Conservation (phyloP, 2,113 vertebrate genomes). For the Eulemur rufifrons region DNA sequence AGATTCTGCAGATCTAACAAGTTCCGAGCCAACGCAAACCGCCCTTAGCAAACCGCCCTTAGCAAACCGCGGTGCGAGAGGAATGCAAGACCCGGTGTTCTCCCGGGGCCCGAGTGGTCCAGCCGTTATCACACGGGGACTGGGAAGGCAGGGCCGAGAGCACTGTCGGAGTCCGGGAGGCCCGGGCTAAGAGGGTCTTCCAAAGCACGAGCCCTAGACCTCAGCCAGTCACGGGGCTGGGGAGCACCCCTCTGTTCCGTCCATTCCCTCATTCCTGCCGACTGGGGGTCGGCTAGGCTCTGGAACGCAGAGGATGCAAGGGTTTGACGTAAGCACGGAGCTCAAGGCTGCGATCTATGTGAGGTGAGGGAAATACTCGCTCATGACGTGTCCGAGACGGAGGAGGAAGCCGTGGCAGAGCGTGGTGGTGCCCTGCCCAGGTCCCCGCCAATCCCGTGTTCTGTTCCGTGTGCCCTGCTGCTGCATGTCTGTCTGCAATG, state of each 20-base stretch:
- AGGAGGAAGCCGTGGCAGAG: background rate
- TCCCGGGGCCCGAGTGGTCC: too few relatives aligned
- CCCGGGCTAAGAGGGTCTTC: background rate
- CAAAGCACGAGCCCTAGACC: background rate
- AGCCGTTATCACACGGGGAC: background rate
- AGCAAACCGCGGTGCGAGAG: background rate
- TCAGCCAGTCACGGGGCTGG: background rate
- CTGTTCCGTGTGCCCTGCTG: background rate
- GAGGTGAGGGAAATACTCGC: background rate
- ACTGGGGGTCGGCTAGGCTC: background rate
- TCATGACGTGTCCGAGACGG: background rate
- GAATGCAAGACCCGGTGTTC: too few relatives aligned
- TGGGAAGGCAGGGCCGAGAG: background rate
- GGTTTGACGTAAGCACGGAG: background rate
- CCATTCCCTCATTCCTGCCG: too few relatives aligned
- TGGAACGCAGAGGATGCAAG: too few relatives aligned
- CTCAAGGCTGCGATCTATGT: background rate
- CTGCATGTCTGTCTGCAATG: fast-evolving
- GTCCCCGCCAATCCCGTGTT: too few relatives aligned
- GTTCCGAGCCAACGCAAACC: background rate
- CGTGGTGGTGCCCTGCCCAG: background rate
- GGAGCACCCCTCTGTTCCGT: background rate
- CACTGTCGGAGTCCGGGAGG: too few relatives aligned
- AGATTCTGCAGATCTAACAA: background rate
- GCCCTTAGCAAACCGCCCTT: too few relatives aligned